These are phyloP conservation scores for Bombus superbus DNA, from an alignment of 1,140 invertebrate species.

Conservation along the genomic window DNA sequence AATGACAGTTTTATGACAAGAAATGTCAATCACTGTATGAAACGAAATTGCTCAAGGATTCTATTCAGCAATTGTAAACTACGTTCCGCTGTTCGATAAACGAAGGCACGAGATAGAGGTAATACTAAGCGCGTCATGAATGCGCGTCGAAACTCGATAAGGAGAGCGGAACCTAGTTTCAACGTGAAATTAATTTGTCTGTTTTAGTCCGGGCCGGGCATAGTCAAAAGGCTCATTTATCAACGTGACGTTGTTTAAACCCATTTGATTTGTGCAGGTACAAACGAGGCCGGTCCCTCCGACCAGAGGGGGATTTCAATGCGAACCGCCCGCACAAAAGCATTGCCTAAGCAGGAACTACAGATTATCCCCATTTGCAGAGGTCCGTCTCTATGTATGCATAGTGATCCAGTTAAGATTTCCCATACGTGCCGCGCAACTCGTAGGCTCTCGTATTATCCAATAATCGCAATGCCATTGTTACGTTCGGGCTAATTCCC, in stretches of 20 bases:
- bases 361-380: slow-evolving; percentile 45
- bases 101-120: too few species aligned
- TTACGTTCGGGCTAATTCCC: neutral
- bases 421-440: slow-evolving; percentile 6
- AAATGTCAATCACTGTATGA: slow-evolving; percentile 18
- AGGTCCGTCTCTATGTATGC: neutral
- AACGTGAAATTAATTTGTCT: slow-evolving; percentile 47
- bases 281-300: slow-evolving; percentile 3
- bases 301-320: slow-evolving; percentile 40
- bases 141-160: slow-evolving; percentile 22
- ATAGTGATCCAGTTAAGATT: slow-evolving; percentile 42
- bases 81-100: neutral
- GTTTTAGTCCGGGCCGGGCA: slow-evolving; percentile 20
- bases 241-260: slow-evolving; percentile 51
- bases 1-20: neutral
- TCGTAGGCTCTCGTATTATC: neutral
- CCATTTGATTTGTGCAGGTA: slow-evolving; percentile 53
- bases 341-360: slow-evolving; percentile 53
- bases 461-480: slow-evolving; percentile 14
- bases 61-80: neutral
- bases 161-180: neutral
- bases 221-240: slow-evolving; percentile 47
- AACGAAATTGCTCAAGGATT: neutral
- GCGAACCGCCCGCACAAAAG: slow-evolving; percentile 43
- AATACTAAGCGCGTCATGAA: neutral